phyloP scores from a whole-genome alignment of 2,113 vertebrate species.

The Thamnaconus septentrionalis region DNA sequence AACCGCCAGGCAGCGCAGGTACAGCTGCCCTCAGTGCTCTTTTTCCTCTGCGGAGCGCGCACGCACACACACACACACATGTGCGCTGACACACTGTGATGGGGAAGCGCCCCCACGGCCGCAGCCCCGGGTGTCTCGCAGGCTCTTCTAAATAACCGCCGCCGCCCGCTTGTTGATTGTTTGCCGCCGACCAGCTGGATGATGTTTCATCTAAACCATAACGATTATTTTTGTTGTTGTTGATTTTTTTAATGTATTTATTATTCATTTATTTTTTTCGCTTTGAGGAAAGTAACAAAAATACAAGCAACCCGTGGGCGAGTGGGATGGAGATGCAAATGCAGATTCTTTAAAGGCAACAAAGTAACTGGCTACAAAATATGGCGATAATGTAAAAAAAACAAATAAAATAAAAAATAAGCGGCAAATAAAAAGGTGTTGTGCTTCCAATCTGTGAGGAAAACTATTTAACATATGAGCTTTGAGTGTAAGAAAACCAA shows the following conservation, averaged over 20 bases:
- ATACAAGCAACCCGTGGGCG: conserved; percentile 10
- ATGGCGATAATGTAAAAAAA: conserved; percentile 27
- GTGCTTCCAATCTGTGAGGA: conserved; percentile 1
- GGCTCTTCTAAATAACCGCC: conserved; percentile 56
- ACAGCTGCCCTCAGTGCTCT: conserved; percentile 75
- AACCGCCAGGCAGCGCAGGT: conserved; percentile 79
- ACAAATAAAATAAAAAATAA: conserved; percentile 1
- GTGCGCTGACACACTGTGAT: conserved; percentile 30
- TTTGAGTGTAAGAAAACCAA: neutral
- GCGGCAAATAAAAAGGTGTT: neutral
- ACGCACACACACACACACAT: conserved; percentile 44
- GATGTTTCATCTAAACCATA: too few relatives aligned
- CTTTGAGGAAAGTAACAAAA: too few relatives aligned
- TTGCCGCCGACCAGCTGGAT: conserved; percentile 2
- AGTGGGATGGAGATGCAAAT: conserved; percentile 11
- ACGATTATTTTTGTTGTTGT: too few relatives aligned
- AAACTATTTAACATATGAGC: neutral
- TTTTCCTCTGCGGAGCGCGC: conserved; percentile 30
- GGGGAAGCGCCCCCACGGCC: conserved; percentile 37
- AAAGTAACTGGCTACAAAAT: conserved; percentile 5
- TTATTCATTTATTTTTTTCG: too few relatives aligned
- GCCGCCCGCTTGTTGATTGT: conserved; percentile 47
- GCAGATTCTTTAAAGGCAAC: neutral
- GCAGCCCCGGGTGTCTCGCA: conserved; percentile 37
- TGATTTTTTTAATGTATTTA: too few relatives aligned